A percentile compares a stretch with the other conserved stretches of the same genome.
Evolutionary conservation across 2,113 vertebrate species (phyloP).

Genomic region (Cyprinus carpio): DNA sequence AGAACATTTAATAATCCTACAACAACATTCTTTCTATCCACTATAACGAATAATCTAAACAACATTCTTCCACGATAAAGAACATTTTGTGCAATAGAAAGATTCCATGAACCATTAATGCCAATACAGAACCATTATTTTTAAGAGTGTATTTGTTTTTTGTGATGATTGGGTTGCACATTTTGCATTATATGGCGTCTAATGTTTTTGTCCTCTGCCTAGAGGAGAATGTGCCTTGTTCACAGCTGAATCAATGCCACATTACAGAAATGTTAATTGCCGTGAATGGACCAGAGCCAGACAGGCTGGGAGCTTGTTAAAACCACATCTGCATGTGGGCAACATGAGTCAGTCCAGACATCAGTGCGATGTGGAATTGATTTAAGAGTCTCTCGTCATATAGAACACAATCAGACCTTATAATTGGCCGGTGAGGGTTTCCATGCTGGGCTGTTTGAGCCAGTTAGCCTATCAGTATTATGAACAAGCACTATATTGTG

Average conservation of each 20-base stretch:
- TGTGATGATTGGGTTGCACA: neutral
- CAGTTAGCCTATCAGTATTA: neutral
- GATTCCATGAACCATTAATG: neutral
- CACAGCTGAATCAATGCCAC: conserved; percentile 19
- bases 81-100: too few relatives aligned
- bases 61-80: too few relatives aligned
- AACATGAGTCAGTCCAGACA: conserved; percentile 30
- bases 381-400: conserved; percentile 21
- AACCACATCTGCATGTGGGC: conserved; percentile 31
- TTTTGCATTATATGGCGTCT: neutral
- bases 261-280: conserved; percentile 31
- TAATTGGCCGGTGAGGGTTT: conserved; percentile 31
- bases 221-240: conserved; percentile 20
- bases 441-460: neutral
- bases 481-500: too few relatives aligned
- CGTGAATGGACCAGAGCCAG: conserved; percentile 30
- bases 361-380: neutral
- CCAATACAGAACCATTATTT: neutral
- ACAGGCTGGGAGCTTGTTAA: conserved; percentile 43
- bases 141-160: neutral
- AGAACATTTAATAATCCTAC: too few relatives aligned
- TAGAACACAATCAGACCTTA: conserved; percentile 13
- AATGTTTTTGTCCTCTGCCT: neutral
- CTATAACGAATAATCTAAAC: too few relatives aligned
- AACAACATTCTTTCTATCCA: too few relatives aligned